Conservation (phyloP, 2,888 invertebrate species). For the Parasteatoda lunata region DNA sequence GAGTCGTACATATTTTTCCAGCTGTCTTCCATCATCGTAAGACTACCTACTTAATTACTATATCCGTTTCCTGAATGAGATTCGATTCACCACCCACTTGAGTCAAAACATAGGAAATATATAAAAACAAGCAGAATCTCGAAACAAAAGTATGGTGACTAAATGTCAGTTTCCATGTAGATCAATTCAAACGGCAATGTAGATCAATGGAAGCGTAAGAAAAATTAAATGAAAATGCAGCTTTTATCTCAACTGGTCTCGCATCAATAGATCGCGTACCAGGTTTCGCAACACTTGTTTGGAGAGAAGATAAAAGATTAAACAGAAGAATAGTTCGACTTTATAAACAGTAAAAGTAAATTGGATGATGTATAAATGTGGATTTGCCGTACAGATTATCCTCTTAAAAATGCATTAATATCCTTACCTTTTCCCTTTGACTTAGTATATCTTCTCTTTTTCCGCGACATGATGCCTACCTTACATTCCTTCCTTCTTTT, state of each 20-base stretch:
- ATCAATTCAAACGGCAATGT: neutral
- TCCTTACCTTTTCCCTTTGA: conserved; percentile 38
- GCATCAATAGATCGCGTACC: conserved; percentile 56
- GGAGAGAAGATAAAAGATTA: conserved; percentile 11
- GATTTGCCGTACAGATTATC: too few species aligned
- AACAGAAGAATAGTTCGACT: conserved; percentile 6
- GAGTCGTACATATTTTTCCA: too few species aligned
- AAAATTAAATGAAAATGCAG: conserved; percentile 15
- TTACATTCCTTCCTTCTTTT: conserved; percentile 46
- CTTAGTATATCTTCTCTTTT: conserved; percentile 31
- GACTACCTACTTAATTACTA: neutral
- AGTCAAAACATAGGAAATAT: neutral
- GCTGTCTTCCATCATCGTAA: too few species aligned
- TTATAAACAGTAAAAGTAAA: neutral
- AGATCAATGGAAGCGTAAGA: neutral
- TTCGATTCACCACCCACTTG: neutral
- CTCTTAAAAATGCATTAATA: neutral
- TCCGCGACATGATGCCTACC: conserved; percentile 48
- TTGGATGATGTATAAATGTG: neutral
- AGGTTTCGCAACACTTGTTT: conserved; percentile 59
- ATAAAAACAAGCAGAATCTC: neutral
- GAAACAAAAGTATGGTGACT: neutral
- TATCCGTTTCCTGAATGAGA: neutral
- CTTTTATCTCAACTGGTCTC: conserved; percentile 41
- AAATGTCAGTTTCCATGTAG: neutral